Percentiles rank a stretch among this genome's conserved stretches.
These are phyloP conservation scores for Hyperoplus lanceolatus DNA, from an alignment of 2,797 vertebrate species.

Conservation along the genomic window DNA sequence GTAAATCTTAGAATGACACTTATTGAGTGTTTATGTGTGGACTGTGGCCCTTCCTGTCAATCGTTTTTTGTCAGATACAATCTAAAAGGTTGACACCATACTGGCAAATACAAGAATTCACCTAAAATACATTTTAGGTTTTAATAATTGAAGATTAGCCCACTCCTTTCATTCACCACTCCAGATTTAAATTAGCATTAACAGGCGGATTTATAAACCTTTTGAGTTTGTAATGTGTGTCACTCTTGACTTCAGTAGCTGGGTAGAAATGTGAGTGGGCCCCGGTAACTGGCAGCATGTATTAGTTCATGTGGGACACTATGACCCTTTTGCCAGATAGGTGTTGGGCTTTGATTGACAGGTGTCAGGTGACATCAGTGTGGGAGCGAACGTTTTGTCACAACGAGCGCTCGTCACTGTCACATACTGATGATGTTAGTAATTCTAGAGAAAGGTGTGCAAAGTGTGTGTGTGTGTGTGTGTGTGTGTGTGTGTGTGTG, in stretches of 20 bases:
- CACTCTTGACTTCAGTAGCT: slow-evolving; percentile 15
- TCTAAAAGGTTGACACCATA: background rate
- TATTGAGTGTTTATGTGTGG: background rate
- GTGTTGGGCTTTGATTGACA: slow-evolving; percentile 67
- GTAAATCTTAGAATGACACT: background rate
- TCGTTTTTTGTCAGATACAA: too few relatives aligned
- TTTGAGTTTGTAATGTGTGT: background rate
- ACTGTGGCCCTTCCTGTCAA: too few relatives aligned
- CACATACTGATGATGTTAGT: slow-evolving; percentile 64
- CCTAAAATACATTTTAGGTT: background rate
- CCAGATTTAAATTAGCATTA: too few relatives aligned
- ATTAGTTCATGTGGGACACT: slow-evolving; percentile 16
- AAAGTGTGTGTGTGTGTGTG: slow-evolving; percentile 18
- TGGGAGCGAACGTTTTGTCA: slow-evolving; percentile 60
- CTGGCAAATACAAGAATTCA: background rate
- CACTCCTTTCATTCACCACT: background rate
- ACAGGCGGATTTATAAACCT: too few relatives aligned
- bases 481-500: slow-evolving; percentile 18
- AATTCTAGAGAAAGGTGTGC: slow-evolving; percentile 42
- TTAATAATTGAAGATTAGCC: background rate
- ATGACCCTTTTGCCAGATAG: slow-evolving; percentile 39
- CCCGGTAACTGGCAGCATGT: background rate
- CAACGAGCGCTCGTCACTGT: slow-evolving; percentile 55
- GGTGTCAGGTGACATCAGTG: slow-evolving; percentile 71
- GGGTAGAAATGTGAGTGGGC: slow-evolving; percentile 10